These are phyloP conservation scores for Pogonophryne albipinna DNA, from an alignment of 2,797 vertebrate genomes.

Conservation along the genomic window DNA sequence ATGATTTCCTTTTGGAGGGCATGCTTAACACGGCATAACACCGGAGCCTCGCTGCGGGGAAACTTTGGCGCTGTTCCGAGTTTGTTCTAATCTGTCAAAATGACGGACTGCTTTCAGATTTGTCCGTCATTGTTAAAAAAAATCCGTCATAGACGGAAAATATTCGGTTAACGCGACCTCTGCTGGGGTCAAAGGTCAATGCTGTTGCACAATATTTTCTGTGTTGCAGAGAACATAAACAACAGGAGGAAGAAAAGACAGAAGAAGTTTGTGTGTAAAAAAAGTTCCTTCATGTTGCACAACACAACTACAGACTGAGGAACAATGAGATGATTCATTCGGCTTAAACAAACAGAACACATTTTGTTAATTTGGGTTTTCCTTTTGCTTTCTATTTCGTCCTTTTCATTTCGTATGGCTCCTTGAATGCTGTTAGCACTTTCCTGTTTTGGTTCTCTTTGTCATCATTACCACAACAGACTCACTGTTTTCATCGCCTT, in stretches of 20 bases:
- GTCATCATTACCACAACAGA: neutral
- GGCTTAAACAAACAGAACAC: neutral
- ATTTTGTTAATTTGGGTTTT: neutral
- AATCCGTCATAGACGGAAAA: too few species aligned
- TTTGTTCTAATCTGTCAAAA: too few species aligned
- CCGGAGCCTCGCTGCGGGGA: too few species aligned
- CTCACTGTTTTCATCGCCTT: neutral
- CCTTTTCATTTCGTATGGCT: neutral
- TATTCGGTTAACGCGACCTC: too few species aligned
- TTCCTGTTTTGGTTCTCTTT: slow-evolving; percentile 14
- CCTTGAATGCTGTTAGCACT: slow-evolving; percentile 8
- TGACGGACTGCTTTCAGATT: too few species aligned
- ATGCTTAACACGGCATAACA: too few species aligned
- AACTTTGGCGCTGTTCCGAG: too few species aligned
- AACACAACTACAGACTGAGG: neutral
- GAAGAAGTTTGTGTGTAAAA: neutral
- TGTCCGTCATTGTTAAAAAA: too few species aligned
- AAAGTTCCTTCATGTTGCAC: neutral
- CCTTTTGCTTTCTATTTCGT: too few species aligned
- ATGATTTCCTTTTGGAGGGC: too few species aligned
- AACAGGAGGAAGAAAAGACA: too few species aligned
- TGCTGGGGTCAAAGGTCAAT: slow-evolving; percentile 54
- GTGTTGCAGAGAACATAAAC: neutral
- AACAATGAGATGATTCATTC: neutral
- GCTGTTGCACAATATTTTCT: neutral